These are phyloP conservation scores for Eilema depressum DNA, from an alignment of 2,888 invertebrate genomes.

Conservation along the genomic window DNA sequence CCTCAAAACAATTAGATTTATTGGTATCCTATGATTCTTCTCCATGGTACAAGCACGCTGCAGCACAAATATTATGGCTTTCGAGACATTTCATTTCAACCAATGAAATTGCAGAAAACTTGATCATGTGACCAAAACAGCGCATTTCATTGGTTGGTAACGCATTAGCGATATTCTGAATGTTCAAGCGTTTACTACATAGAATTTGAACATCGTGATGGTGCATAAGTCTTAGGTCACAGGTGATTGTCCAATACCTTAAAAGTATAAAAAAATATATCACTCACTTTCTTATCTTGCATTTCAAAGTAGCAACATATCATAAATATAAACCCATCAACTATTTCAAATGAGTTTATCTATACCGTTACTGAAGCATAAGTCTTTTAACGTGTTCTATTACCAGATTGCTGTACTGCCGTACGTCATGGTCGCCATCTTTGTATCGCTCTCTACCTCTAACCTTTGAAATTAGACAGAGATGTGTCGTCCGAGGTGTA, in stretches of 20 bases:
- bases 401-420: constrained; percentile 62
- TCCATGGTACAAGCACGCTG: too few species aligned
- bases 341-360: constrained; percentile 52
- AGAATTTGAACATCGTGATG: too few species aligned
- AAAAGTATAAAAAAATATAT: constrained; percentile 24
- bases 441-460: constrained; percentile 60
- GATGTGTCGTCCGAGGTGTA: constrained; percentile 43
- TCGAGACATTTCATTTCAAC: too few species aligned
- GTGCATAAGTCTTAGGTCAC: background rate
- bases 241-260: background rate
- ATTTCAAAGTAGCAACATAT: constrained; percentile 23
- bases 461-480: constrained; percentile 46
- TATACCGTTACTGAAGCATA: constrained; percentile 49
- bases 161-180: too few species aligned
- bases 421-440: constrained; percentile 58
- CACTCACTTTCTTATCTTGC: constrained; percentile 33
- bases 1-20: too few species aligned
- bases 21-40: too few species aligned
- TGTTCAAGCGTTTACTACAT: too few species aligned
- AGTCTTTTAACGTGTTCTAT: constrained; percentile 61
- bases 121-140: background rate
- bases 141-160: background rate
- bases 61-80: too few species aligned
- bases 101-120: too few species aligned
- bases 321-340: constrained; percentile 42